Conservation (phyloP, 2,888 invertebrate genomes). For the Shargacucullia verbasci region DNA sequence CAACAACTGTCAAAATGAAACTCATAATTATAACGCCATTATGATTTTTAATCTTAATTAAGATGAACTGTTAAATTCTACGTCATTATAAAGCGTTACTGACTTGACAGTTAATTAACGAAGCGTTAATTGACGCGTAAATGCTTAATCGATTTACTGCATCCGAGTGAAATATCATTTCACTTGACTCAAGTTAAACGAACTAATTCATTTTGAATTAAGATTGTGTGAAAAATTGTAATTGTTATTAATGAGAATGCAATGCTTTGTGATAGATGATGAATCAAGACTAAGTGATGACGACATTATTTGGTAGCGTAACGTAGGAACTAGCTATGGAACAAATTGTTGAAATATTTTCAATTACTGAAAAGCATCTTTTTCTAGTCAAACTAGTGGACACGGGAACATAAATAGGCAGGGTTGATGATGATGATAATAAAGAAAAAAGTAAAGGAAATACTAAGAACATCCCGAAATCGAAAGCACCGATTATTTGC, state of each 20-base stretch:
- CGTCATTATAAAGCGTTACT: constrained; percentile 30
- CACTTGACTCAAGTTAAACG: constrained; percentile 37
- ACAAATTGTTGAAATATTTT: no score
- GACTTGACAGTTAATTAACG: constrained; percentile 34
- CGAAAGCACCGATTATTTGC: no score
- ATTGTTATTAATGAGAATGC: constrained; percentile 23
- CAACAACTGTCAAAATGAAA: constrained; percentile 15
- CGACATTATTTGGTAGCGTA: neutral
- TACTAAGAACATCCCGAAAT: no score
- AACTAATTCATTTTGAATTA: constrained; percentile 38
- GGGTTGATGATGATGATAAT: no score
- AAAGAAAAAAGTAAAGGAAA: no score
- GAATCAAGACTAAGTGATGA: constrained; percentile 3
- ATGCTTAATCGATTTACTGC: constrained; percentile 44
- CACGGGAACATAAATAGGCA: no score
- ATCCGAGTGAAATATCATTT: constrained; percentile 26
- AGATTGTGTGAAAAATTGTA: constrained; percentile 23
- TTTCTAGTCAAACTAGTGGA: no score
- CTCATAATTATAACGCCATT: constrained; percentile 5
- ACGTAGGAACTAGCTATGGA: no score
- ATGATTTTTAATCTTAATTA: constrained; percentile 26
- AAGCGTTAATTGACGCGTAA: constrained; percentile 39
- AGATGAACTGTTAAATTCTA: constrained; percentile 18
- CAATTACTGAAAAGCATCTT: no score
- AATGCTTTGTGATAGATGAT: constrained; percentile 14